phyloP scores from a whole-genome alignment of 1,140 invertebrate genomes.

The Mamestra configurata region DNA sequence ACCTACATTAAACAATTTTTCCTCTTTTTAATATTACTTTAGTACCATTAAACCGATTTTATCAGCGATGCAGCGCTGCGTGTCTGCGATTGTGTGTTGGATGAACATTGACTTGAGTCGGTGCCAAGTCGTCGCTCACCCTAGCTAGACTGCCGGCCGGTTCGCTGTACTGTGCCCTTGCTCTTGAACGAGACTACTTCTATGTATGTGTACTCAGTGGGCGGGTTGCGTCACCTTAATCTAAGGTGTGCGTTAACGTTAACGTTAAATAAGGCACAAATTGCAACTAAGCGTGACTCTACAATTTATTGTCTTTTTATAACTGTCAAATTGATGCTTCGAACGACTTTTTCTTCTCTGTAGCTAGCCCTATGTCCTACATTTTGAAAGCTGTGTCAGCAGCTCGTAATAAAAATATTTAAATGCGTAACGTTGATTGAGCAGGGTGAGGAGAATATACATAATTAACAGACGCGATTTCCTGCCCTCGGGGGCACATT shows the following conservation, averaged over 20 bases:
- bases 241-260: not conserved
- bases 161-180: not conserved
- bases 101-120: slow-evolving; percentile 9
- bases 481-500: not conserved
- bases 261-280: not conserved
- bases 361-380: too few relatives aligned
- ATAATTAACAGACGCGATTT: not conserved
- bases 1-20: too few relatives aligned
- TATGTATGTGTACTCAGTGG: not conserved
- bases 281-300: not conserved
- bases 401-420: not conserved
- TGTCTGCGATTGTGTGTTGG: not conserved
- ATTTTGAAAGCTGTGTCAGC: not conserved
- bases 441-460: not conserved
- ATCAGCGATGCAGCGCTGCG: slow-evolving; percentile 6
- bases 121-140: slow-evolving; percentile 14
- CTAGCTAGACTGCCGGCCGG: not conserved
- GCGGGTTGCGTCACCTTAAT: not conserved
- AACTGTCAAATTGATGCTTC: too few relatives aligned
- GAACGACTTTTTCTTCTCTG: too few relatives aligned
- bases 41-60: not conserved
- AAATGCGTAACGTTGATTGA: not conserved
- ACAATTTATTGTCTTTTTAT: too few relatives aligned
- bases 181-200: slow-evolving; percentile 5
- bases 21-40: too few relatives aligned